phyloP scores from a whole-genome alignment of 2,888 invertebrate species.

The Metalampra italica region DNA sequence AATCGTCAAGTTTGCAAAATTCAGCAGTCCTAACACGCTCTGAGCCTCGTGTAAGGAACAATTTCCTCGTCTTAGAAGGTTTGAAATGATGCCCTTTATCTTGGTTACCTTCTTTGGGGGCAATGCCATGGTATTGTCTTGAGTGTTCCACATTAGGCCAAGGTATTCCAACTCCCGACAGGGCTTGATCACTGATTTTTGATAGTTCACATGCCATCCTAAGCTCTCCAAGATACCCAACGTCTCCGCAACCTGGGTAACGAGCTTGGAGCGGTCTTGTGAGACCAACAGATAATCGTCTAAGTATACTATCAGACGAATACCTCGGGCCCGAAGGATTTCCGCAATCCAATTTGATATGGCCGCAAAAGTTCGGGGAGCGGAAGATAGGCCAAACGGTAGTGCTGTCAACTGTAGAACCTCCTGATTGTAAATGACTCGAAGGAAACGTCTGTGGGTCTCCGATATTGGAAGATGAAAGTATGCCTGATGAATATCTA shows the following conservation, averaged over 20 bases:
- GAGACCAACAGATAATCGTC: not conserved
- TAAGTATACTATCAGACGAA: not conserved
- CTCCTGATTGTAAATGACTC: not conserved
- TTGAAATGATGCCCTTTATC: no score
- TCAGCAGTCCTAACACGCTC: not conserved
- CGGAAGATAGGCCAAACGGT: not conserved
- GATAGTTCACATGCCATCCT: no score
- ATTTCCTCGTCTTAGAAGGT: no score
- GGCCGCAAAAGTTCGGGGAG: not conserved
- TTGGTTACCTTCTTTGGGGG: no score
- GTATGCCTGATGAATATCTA: constrained; percentile 12
- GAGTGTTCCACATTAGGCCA: no score
- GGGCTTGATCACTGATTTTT: no score
- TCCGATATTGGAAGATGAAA: constrained; percentile 8
- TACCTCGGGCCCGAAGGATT: not conserved
- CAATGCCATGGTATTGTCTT: no score
- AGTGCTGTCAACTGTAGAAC: not conserved
- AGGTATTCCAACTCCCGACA: no score
- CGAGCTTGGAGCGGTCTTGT: not conserved
- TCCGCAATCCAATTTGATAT: not conserved
- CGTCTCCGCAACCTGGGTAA: not conserved
- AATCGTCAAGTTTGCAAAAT: not conserved
- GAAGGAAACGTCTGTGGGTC: not conserved
- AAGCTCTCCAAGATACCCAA: no score
- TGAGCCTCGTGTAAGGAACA: no score